phyloP scores from a whole-genome alignment of 2,888 invertebrate species.

The Nycteola revayana region DNA sequence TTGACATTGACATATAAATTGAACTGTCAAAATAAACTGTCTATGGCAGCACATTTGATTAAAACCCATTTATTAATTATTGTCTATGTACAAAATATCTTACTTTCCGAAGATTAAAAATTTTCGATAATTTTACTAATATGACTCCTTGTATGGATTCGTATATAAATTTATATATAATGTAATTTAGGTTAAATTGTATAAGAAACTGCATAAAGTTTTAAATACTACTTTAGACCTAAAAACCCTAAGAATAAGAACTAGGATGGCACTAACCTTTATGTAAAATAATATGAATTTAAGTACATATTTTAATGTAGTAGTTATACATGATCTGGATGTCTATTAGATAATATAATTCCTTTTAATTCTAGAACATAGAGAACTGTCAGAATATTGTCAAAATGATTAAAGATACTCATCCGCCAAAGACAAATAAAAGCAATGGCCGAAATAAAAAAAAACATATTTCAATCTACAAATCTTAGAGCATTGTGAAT shows the following conservation, averaged over 20 bases:
- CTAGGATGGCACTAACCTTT: too few species aligned
- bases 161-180: slow-evolving; percentile 31
- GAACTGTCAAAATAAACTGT: too few species aligned
- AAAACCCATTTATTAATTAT: slow-evolving; percentile 9
- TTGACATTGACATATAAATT: too few species aligned
- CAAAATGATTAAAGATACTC: slow-evolving; percentile 29
- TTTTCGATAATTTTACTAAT: slow-evolving; percentile 55
- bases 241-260: too few species aligned
- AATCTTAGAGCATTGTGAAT: too few species aligned
- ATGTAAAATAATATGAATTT: not conserved
- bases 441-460: too few species aligned
- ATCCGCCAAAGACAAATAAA: slow-evolving; percentile 18
- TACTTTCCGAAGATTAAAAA: slow-evolving; percentile 32
- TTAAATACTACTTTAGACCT: slow-evolving; percentile 9
- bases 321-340: slow-evolving; percentile 25
- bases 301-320: slow-evolving; percentile 24
- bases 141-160: slow-evolving; percentile 39
- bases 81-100: slow-evolving; percentile 29
- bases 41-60: slow-evolving; percentile 20
- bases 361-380: slow-evolving; percentile 24
- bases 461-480: too few species aligned
- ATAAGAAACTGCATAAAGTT: slow-evolving; percentile 15
- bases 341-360: slow-evolving; percentile 40
- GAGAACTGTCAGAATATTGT: slow-evolving; percentile 14
- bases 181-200: slow-evolving; percentile 23